Conservation (phyloP, 1,140 invertebrate species). For the Dryas iulia region DNA sequence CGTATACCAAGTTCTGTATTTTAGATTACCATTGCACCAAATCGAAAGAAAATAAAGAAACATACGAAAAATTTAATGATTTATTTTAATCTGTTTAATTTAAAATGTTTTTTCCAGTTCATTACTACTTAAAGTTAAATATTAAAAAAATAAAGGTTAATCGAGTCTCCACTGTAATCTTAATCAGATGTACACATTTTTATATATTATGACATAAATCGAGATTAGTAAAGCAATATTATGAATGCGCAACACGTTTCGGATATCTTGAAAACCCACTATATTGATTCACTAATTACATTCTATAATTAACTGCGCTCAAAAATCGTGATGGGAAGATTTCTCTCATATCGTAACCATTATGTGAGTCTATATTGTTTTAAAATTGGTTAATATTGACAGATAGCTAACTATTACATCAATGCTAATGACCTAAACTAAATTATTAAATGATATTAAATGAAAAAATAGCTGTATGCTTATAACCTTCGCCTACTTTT, state of each 20-base stretch:
- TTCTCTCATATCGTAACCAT: background rate
- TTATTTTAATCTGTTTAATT: too few species aligned
- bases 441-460: background rate
- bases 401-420: background rate
- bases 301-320: background rate
- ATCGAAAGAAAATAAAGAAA: background rate
- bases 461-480: background rate
- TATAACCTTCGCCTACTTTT: background rate
- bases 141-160: too few species aligned
- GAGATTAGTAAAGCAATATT: background rate
- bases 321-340: background rate
- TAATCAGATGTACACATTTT: background rate
- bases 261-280: background rate
- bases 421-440: background rate
- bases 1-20: background rate
- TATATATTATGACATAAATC: background rate
- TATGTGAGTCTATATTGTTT: background rate
- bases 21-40: background rate
- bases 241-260: background rate
- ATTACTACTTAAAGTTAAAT: too few species aligned
- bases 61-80: background rate
- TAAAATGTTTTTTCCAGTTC: too few species aligned
- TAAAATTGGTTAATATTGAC: background rate
- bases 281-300: background rate
- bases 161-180: background rate